Evolutionary conservation across 2,797 vertebrate species (phyloP), one percentile per base, ranked within the genome.

Genomic region (Anguilla anguilla): DNA sequence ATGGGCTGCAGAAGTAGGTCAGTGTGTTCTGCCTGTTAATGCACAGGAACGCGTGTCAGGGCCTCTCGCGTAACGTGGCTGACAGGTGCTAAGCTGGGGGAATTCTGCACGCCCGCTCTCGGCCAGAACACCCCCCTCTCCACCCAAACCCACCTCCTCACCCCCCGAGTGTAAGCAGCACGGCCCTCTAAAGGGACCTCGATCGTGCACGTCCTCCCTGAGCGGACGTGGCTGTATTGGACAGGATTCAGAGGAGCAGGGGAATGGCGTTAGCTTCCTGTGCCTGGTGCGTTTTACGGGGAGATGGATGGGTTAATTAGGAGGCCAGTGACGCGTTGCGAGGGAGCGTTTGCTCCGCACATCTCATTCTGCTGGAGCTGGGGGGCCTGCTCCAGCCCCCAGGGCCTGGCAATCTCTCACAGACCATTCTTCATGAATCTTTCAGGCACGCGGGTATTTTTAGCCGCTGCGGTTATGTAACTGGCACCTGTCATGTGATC

Each of bases 381-480:
- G 6, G 43, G 81, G 81, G 81, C 25, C 85, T 83, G 86, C 85
- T 86, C 88, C 86, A 82, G 89, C 87, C 59, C 64, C 85, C 57
- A 35, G 61, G 88, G 86, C 64, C 87, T 84, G 67, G 86, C 88
- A 86, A 85, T 91, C 88, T 84, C 86, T 88, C 87, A 89, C 87
- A 86, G 90, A 92, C 91, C 87, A 84, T 91, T 87, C 57, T 92
- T 91, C 89, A 93, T 94, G 89, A 94, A 92, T 95, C 93, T 91
- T 92, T 91, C 93, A 90, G 89, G 57, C 92, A 90, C 90, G 82
- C 83, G 49, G 85, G 92, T 96, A 96, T 96, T 96, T 96, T 96
- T 96, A 96, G 94, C 90, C 85, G 53, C 87, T 0, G 69, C 86
- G 51, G 90, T 96, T 96, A 95, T 94, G 92, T 94, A 96, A 96